Evolutionary conservation across 2,113 vertebrate species (phyloP), one percentile per base, ranked within the genome.

Genomic region (Marmota monax): DNA sequence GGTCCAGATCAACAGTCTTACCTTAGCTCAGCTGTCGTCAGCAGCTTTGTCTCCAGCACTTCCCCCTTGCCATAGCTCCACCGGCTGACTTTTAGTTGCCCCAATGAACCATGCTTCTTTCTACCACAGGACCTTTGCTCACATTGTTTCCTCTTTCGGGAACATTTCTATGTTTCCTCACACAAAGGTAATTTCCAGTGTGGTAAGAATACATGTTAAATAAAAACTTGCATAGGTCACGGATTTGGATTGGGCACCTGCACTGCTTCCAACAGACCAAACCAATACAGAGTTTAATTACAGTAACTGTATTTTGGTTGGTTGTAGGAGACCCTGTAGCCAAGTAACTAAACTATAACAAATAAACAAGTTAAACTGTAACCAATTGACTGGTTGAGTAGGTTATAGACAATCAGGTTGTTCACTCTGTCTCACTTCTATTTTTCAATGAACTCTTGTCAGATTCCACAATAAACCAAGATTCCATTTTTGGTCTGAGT

Each of bases 131-230:
- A 13, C 9, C 45, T 92, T 78, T 73, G 58, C 20, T 32, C 9
- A 86, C 25, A 42, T 61, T 73, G 22, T 65, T 83, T 74, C 29
- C n/a, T 84, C 56, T 89, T 89, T 89, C 22, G 89, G 70, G 61
- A 69, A 92, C 18, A 58, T 61, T 82, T 97, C 82, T 88, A 56
- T 14, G 88, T 11, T 20, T 7, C 17, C 12, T 18, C 5, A 39
- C 23, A 11, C 67, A 92, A 94, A 91, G 87, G 73, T 95, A 89
- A 80, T 51, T 45, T 94, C 18, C 42, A 73, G 45, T 89, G 70
- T 88, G 18, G 5, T 45, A 72, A 76, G 25, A 39, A 12, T 32
- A 51, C 12, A 29, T 69, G 45, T 69, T 45, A 85, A 84, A 67
- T 84, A 84, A 67, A 45, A 84, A 69, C 23, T 23, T 69, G 32